Conservation (phyloP, 2,888 invertebrate species). For the Mythimna ferrago region DNA sequence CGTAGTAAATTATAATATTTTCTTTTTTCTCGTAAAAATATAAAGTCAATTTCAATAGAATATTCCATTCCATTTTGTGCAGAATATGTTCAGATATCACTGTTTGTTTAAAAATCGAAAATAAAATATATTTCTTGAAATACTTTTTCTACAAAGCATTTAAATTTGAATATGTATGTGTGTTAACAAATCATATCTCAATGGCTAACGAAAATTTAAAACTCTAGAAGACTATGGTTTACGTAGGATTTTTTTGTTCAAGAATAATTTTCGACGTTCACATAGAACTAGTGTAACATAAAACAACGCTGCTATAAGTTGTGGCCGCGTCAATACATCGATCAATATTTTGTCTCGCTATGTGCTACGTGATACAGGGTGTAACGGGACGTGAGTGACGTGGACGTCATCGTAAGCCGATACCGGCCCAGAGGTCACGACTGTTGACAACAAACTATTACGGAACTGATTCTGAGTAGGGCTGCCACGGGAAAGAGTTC, state of each 20-base stretch:
- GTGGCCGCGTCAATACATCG: neutral
- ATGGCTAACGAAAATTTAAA: neutral
- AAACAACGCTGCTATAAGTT: slow-evolving; percentile 2
- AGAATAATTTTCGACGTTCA: neutral
- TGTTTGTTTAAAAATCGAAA: slow-evolving; percentile 2
- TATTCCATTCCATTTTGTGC: neutral
- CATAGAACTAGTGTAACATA: neutral
- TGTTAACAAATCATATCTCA: neutral
- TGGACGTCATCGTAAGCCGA: slow-evolving; percentile 55
- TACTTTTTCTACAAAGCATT: neutral
- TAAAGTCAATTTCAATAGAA: slow-evolving; percentile 7
- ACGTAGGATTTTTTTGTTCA: neutral
- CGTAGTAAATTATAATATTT: slow-evolving; percentile 3
- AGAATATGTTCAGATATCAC: slow-evolving; percentile 1
- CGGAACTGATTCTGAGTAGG: slow-evolving; percentile 44
- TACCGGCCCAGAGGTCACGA: slow-evolving; percentile 50
- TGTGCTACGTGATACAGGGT: slow-evolving; percentile 23
- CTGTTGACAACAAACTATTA: slow-evolving; percentile 58
- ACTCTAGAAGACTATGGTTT: neutral
- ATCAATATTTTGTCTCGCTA: neutral
- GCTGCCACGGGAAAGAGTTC: slow-evolving; percentile 29
- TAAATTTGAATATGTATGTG: neutral
- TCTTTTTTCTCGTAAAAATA: neutral
- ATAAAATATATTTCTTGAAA: too few species aligned
- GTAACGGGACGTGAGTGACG: slow-evolving; percentile 31